Evolutionary conservation across 1,140 invertebrate genomes (phyloP), one percentile per base, ranked within the genome.

Genomic region (Apis florea): DNA sequence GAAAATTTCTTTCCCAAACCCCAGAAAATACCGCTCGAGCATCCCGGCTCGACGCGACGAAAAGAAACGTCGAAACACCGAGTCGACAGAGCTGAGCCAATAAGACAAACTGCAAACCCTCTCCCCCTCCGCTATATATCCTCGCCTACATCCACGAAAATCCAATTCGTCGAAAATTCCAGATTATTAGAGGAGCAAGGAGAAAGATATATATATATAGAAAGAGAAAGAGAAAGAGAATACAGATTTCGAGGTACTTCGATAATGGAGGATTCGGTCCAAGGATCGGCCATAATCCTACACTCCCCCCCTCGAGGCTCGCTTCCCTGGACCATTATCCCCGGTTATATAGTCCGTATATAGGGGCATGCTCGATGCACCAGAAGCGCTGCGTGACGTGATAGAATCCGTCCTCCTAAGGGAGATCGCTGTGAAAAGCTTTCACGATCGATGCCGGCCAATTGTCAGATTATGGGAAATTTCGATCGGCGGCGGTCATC

Each of bases 391-490:
- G 83, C 70, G 71, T 80, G 66, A 83, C 76, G 78, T 73, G 87
- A 88, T 89, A 89, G 88, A 89, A 85, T 40, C 31, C n/a, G n/a
- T n/a, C n/a, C n/a, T n/a, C n/a, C n/a, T n/a, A n/a, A n/a, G n/a
- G n/a, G n/a, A n/a, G n/a, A n/a, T n/a, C n/a, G n/a, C 21, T 61
- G 70, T 61, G 80, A 61, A 84, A 87, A 85, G 83, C 80, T 88
- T 89, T 87, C 85, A 89, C 88, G 72, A 84, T 83, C 53, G 56
- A 40, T 40, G 31, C 31, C 64, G 77, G 54, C 56, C 85, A 74
- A 85, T 88, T 75, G 82, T 82, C 73, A 67, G 83, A 86, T 85
- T 85, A 87, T 64, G 76, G 61, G 59, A 66, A 84, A 68, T 85
- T 85, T 72, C 70, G 78, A 85, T 85, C 67, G 68, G 53, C 26